Evolutionary conservation across 2,888 invertebrate species (phyloP), one percentile per base, ranked within the genome.

Genomic region (Pseudoips prasinana): DNA sequence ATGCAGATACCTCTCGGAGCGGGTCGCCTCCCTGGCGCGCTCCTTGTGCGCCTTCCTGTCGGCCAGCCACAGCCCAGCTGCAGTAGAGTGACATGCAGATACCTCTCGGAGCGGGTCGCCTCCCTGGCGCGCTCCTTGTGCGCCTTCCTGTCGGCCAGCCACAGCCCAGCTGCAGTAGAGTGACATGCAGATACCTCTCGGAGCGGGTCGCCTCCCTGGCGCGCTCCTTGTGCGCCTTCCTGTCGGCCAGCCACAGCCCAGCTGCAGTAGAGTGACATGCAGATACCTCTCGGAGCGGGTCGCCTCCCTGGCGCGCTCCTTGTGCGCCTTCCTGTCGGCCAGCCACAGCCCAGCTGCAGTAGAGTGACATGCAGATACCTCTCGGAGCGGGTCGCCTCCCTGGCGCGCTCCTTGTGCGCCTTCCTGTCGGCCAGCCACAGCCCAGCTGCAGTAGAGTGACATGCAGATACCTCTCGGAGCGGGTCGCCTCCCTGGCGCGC

Each of bases 1-100:
- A 2, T 7, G 20, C 3, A 7, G 4, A 2, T 7, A 20, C 20
- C 20, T 20, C 4, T 20, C 20, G 7, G n/a, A 2, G 4, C 20
- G 20, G n/a, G 3, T 3, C n/a, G 20, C 20, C 20, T 20, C 20
- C 20, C 20, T 7, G 7, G 20, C 20, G 7, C 20, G 7, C 4
- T 3, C 49, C 10, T 90, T 7, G 67, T 3, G 86, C 81, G 41
- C 85, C 73, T 10, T 63, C 58, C 36, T 91, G 20, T 20, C 20
- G 20, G 7, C n/a, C 7, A 3, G 20, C 4, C 20, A 7, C 7
- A 2, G 3, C 14, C 14, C 14, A 3, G 14, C 4, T 7, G 20
- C 20, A 7, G 7, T 6, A 3, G 18, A 3, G 3, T 6, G 7
- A 20, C 20, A 2, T 7, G 20, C 3, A 7, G 4, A 2, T 7